Conservation (phyloP, 2,888 invertebrate genomes). For the Tipula confusa region DNA sequence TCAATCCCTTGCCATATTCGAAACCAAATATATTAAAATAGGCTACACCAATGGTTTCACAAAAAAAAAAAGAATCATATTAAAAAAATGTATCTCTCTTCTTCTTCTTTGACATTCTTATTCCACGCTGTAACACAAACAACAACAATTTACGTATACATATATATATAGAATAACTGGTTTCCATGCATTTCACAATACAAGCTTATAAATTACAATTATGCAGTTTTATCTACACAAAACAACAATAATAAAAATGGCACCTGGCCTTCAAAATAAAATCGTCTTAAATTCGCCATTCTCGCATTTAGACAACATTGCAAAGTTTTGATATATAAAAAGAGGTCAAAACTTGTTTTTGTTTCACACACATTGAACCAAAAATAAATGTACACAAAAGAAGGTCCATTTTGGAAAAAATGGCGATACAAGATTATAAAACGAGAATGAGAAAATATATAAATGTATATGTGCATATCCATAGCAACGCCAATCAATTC, state of each 20-base stretch:
- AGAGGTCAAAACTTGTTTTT: conserved; percentile 17
- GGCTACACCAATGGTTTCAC: background rate
- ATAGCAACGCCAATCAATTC: conserved; percentile 29
- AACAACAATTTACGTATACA: background rate
- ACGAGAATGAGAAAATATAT: background rate
- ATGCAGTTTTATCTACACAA: background rate
- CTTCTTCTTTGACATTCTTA: background rate
- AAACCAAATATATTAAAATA: background rate
- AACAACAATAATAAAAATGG: conserved; percentile 20
- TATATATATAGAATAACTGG: background rate
- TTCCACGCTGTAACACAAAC: background rate
- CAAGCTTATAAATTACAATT: background rate
- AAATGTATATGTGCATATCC: background rate
- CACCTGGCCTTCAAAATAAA: conserved; percentile 30
- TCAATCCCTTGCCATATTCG: background rate
- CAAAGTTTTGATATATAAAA: background rate
- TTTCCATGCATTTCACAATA: background rate
- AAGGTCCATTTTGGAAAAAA: conserved; percentile 26
- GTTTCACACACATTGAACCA: background rate
- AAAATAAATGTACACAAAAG: background rate
- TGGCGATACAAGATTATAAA: conserved; percentile 22
- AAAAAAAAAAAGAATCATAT: background rate
- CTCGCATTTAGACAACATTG: conserved; percentile 20
- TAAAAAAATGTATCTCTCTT: background rate
- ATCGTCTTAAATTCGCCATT: background rate